Evolutionary conservation across 2,797 vertebrate genomes (phyloP), one percentile per base, ranked within the genome.

Genomic region (Scleropages formosus): DNA sequence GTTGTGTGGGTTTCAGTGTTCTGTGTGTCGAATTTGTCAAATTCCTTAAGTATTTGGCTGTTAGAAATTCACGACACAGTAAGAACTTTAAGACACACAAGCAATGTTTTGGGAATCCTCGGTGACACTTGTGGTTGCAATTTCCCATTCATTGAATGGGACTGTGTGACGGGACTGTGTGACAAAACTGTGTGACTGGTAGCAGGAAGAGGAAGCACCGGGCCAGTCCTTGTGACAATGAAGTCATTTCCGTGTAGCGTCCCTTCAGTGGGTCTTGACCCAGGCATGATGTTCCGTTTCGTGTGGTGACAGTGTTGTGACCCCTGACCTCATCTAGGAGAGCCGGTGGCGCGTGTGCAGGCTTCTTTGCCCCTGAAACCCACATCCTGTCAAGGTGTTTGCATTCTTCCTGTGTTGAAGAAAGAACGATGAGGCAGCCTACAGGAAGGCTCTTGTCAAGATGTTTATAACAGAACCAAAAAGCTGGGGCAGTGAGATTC

Each of bases 331-430:
- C 77, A 59, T 8, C 78, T 76, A 73, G 83, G 82, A 85, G 83
- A 82, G 81, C 82, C 77, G 72, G 76, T 72, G 62, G 26, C 79
- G 70, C 85, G 84, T 85, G 84, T 88, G 84, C 81, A 67, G 67
- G 2, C 31, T 31, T 39, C 31, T 39, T 39, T 39, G 77, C 61
- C 49, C 56, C 4, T 78, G 12, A 26, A n/a, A 83, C 87, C 79
- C 77, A 82, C 82, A 87, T 92, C 90, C 90, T 88, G 84, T 77
- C 75, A 85, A 91, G 89, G 90, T 90, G 89, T 81, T 81, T 80
- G 53, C 1, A 26, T 47, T 46, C 80, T 89, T 88, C 85, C 84
- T 85, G 44, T 80, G 72, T 47, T 59, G 59, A 46, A 31, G 68
- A 74, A 70, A 16, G 73, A 67, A 75, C 78, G 74, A 75, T 75